Evolutionary conservation across 2,113 vertebrate genomes (phyloP).

Genomic region (Grus americana): DNA sequence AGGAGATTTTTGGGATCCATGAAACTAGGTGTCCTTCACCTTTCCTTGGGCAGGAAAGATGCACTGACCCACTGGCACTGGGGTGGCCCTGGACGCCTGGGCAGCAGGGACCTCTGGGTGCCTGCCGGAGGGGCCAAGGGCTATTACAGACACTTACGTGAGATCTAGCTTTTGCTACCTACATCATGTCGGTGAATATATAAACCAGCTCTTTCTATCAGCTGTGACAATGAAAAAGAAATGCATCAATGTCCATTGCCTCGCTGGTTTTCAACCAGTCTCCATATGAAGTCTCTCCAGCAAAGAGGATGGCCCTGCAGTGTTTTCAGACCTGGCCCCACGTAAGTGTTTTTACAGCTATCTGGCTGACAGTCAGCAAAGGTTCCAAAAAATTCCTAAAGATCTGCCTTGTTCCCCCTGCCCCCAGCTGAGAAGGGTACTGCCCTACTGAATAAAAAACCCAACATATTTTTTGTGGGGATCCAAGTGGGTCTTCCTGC

Average conservation of each 20-base stretch:
- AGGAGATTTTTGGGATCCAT: background rate
- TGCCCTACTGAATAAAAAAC: background rate
- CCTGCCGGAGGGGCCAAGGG: background rate
- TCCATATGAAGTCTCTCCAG: background rate
- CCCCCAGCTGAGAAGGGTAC: rapidly evolving
- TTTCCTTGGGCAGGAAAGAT: background rate
- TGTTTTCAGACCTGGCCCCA: background rate
- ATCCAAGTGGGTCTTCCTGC: background rate
- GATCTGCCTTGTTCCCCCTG: background rate
- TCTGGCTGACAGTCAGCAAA: background rate
- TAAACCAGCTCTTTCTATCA: background rate
- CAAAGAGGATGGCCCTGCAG: background rate
- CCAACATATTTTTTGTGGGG: background rate
- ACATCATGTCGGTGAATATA: background rate
- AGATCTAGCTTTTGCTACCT: background rate
- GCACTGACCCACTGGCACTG: rapidly evolving
- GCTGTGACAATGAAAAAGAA: background rate
- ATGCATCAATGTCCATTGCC: background rate
- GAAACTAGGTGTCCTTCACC: background rate
- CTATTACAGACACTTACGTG: background rate
- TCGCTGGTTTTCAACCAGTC: background rate
- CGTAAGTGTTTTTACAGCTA: background rate
- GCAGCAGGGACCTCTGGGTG: background rate
- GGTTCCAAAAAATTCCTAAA: background rate
- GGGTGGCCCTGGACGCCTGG: background rate